Conservation (phyloP, 2,888 invertebrate species). For the Chalcosyrphus nemorum region DNA sequence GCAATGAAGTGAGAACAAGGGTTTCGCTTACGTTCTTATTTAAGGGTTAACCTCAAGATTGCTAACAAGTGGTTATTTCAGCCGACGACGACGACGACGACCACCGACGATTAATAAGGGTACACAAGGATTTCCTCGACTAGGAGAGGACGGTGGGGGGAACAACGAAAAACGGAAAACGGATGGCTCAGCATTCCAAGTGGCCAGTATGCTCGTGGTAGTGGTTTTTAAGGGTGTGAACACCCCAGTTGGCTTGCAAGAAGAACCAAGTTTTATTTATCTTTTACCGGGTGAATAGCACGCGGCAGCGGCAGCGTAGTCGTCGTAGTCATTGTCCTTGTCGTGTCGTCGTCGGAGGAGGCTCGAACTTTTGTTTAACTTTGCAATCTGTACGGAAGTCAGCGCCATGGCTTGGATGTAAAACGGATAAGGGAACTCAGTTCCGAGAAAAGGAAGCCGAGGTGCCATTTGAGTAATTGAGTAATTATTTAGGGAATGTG, state of each 20-base stretch:
- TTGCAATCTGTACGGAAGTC: constrained; percentile 57
- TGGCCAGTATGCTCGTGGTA: constrained; percentile 5
- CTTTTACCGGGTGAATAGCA: constrained; percentile 24
- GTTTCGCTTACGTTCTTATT: constrained; percentile 31
- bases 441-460: constrained; percentile 26
- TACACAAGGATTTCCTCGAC: constrained; percentile 9
- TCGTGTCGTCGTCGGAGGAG: not conserved
- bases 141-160: no score
- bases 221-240: constrained; percentile 38
- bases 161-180: constrained; percentile 48
- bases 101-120: constrained; percentile 20
- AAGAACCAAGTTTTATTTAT: constrained; percentile 57
- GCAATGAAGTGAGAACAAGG: constrained; percentile 44
- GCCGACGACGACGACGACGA: not conserved
- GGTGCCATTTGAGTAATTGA: constrained; percentile 67
- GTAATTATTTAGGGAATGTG: constrained; percentile 61
- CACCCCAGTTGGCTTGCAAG: constrained; percentile 7
- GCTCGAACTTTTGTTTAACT: constrained; percentile 65
- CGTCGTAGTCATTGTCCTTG: no score
- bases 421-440: constrained; percentile 23
- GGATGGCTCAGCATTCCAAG: constrained; percentile 46
- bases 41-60: constrained; percentile 58
- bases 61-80: constrained; percentile 58
- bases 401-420: constrained; percentile 16
- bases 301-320: not conserved